Base-by-base conservation (phyloP, 2,797 vertebrate genomes). In the Catamblyrhynchus diadema region DNA sequence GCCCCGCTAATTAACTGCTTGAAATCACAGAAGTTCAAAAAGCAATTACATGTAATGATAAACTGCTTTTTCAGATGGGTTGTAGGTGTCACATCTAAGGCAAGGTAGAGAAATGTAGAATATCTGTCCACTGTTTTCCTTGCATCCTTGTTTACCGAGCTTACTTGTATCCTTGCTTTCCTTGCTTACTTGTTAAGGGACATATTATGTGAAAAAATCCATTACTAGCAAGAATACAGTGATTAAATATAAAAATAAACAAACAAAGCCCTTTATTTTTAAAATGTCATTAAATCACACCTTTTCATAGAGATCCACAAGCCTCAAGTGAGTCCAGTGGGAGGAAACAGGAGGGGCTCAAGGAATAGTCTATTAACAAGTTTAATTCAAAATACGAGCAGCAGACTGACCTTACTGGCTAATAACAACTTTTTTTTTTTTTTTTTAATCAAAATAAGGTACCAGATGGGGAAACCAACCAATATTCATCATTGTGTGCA, bases 81-180 rank as follows among this genome's bases (percentile, higher is more conserved):
- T 95, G 62, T 86, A 93, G 82, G 82, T 96, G 50, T 85, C 67
- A 69, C 35, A 77, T 32, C 67, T 90, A 82, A 95, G 70, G 37
- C 19, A 41, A n/a, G 61, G 66, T 7, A 69, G 27, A 71, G 44
- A 59, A 91, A 81, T 9, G 62, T 14, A 79, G n/a, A 57, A 24
- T 77, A 45, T 4, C 4, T 90, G 60, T 59, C 54, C 79, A 23
- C 17, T 81, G 3, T 59, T n/a, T 37, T 37, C 37, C 37, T 37
- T 37, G 37, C 37, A 50, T 50, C 56, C 53, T 64, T 56, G 16
- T 37, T 37, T 37, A 37, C 37, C 37, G 10, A 10, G 37, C 37
- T 37, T 37, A 37, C 37, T 37, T 37, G 37, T 37, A 50, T 50
- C 56, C 53, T 64, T 56, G 16, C 57, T 57, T 88, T 84, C 54